These are phyloP conservation scores for Trachurus trachurus DNA, from an alignment of 2,797 vertebrate species.

Conservation along the genomic window DNA sequence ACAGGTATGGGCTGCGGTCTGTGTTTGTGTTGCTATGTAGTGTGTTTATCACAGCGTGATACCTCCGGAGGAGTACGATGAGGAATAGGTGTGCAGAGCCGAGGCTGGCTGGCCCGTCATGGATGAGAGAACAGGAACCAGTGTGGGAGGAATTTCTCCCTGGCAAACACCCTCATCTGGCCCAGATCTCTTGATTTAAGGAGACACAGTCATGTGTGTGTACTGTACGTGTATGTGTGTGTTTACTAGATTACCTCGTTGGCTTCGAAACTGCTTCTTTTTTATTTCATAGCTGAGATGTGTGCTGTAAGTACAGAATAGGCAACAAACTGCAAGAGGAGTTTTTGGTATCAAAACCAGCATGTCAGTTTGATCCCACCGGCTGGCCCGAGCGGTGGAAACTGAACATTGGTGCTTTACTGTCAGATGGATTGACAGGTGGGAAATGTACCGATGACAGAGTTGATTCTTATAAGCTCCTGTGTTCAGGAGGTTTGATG, in stretches of 20 bases:
- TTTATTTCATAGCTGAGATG: slow-evolving; percentile 12
- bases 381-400: slow-evolving; percentile 21
- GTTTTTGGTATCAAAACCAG: slow-evolving; percentile 4
- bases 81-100: slow-evolving; percentile 48
- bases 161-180: slow-evolving; percentile 55
- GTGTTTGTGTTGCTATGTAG: slow-evolving; percentile 58
- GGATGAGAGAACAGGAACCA: slow-evolving; percentile 50
- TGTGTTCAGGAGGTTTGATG: slow-evolving; percentile 35
- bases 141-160: slow-evolving; percentile 56
- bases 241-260: slow-evolving; percentile 56
- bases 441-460: slow-evolving; percentile 40
- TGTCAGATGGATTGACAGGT: slow-evolving; percentile 54
- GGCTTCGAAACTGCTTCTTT: slow-evolving; percentile 13
- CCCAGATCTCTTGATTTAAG: slow-evolving; percentile 59
- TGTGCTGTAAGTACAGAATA: slow-evolving; percentile 21
- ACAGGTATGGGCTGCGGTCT: slow-evolving; percentile 38
- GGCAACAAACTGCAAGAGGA: slow-evolving; percentile 6
- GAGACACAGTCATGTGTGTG: slow-evolving; percentile 19
- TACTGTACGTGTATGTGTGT: slow-evolving; percentile 13
- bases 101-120: slow-evolving; percentile 46
- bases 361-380: slow-evolving; percentile 13
- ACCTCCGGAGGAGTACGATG: slow-evolving; percentile 32
- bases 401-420: slow-evolving; percentile 15
- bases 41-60: slow-evolving; percentile 55
- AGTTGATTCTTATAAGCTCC: slow-evolving; percentile 50